A percentile compares a stretch with the other conserved stretches of the same genome.
Evolutionary conservation across 1,140 invertebrate species (phyloP).

Genomic region (Danaus melanippus): DNA sequence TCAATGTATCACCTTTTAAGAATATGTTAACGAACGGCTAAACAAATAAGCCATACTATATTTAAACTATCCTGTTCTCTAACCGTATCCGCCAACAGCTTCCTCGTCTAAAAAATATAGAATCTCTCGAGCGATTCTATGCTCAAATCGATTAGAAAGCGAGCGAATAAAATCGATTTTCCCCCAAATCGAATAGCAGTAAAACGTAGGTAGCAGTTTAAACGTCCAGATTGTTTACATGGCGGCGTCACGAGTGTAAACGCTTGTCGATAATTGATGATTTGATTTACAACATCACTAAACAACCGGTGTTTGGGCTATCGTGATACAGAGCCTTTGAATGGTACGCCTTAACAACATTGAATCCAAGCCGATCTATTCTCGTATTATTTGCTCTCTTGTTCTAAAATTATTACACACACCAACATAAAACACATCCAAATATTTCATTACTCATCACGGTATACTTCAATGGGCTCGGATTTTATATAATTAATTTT

Average conservation of each 20-base stretch:
- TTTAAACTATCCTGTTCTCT: constrained; percentile 28
- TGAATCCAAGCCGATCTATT: constrained; percentile 14
- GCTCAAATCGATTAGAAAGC: constrained; percentile 58
- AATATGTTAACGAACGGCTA: constrained; percentile 9
- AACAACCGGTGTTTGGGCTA: constrained; percentile 66
- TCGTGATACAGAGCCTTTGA: constrained; percentile 50
- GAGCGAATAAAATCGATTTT: constrained; percentile 71
- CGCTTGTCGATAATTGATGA: constrained; percentile 70
- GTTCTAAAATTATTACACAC: not conserved
- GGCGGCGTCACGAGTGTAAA: constrained; percentile 68
- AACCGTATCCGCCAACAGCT: constrained; percentile 55
- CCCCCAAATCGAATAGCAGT: constrained; percentile 66
- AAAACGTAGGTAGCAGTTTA: constrained; percentile 65
- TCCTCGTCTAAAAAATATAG: constrained; percentile 44
- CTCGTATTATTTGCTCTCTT: not conserved
- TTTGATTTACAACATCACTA: constrained; percentile 71
- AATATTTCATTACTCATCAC: no score
- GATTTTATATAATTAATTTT: no score
- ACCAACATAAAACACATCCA: no score
- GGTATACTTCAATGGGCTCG: no score
- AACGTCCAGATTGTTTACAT: constrained; percentile 65
- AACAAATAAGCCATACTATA: constrained; percentile 28
- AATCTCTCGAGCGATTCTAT: constrained; percentile 50
- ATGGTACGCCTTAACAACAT: constrained; percentile 32
- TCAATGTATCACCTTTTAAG: no score